Evolutionary conservation across 2,113 vertebrate species (phyloP).

Genomic region (Oostethus manadensis): DNA sequence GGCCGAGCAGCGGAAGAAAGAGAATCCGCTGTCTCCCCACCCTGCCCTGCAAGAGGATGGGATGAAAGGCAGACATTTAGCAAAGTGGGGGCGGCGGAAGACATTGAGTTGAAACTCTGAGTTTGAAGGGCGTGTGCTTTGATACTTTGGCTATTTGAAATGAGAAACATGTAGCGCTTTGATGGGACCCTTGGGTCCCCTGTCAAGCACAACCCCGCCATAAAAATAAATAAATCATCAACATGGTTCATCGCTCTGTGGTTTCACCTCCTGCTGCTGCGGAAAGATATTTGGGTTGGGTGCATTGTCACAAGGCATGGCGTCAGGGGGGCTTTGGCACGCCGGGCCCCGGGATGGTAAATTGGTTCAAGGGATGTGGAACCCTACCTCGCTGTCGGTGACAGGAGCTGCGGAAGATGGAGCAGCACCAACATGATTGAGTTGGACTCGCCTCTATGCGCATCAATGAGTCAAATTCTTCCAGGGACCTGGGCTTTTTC

Average conservation of each 20-base stretch:
- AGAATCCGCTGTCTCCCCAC: conserved; percentile 48
- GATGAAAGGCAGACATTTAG: conserved; percentile 65
- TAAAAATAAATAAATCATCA: background rate
- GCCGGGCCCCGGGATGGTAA: conserved; percentile 6
- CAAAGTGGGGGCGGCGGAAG: conserved; percentile 49
- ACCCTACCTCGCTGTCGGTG: conserved; percentile 1
- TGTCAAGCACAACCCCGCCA: background rate
- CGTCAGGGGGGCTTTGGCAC: background rate
- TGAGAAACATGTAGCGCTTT: conserved; percentile 53
- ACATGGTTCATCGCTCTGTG: background rate
- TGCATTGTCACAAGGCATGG: background rate
- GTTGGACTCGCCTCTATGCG: conserved; percentile 1
- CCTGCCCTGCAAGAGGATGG: conserved; percentile 50
- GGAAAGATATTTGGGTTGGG: conserved; percentile 5
- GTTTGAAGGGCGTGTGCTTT: conserved; percentile 59
- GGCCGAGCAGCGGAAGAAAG: conserved; percentile 63
- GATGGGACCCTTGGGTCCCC: conserved; percentile 37
- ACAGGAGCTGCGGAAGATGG: conserved; percentile 6
- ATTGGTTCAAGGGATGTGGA: conserved; percentile 9
- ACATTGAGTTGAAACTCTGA: conserved; percentile 58
- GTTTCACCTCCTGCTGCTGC: background rate
- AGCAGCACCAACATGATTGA: conserved; percentile 3
- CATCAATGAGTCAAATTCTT: conserved; percentile 6
- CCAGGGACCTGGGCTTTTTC: background rate
- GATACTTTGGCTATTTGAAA: conserved; percentile 60